Conservation (phyloP, 2,888 invertebrate genomes). For the Lottia scabra region DNA sequence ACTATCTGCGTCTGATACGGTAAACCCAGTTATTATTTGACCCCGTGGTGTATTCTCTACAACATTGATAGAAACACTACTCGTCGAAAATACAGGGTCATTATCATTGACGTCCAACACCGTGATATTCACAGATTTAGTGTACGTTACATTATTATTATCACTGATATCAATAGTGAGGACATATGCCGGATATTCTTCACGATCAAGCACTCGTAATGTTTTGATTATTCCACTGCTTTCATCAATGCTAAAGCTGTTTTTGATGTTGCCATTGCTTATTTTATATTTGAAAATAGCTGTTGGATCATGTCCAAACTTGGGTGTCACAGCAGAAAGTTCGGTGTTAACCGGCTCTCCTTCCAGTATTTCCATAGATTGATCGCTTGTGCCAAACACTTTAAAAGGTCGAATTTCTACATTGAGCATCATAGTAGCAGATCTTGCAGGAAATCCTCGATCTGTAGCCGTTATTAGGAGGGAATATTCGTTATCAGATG, state of each 20-base stretch:
- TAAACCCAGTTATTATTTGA: constrained; percentile 84
- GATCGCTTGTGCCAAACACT: background rate
- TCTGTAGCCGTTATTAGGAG: constrained; percentile 73
- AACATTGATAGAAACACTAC: constrained; percentile 76
- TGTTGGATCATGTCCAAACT: background rate
- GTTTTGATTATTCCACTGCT: constrained; percentile 86
- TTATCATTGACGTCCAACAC: constrained; percentile 87
- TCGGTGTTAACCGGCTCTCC: background rate
- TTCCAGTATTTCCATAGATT: background rate
- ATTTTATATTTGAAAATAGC: background rate
- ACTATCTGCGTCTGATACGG: constrained; percentile 85
- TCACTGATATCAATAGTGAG: constrained; percentile 35
- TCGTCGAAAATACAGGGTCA: constrained; percentile 80
- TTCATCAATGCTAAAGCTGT: background rate
- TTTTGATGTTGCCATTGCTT: background rate
- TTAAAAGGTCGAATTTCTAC: constrained; percentile 77
- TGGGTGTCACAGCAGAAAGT: background rate
- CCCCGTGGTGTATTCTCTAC: constrained; percentile 89
- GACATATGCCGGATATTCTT: constrained; percentile 70
- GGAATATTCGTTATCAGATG: constrained; percentile 16
- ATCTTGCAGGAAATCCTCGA: constrained; percentile 72
- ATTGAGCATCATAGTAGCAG: constrained; percentile 84
- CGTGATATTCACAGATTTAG: constrained; percentile 78
- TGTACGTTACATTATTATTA: constrained; percentile 10
- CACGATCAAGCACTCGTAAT: constrained; percentile 84